phyloP scores from a whole-genome alignment of 2,113 vertebrate genomes.

The Aplodontia rufa region DNA sequence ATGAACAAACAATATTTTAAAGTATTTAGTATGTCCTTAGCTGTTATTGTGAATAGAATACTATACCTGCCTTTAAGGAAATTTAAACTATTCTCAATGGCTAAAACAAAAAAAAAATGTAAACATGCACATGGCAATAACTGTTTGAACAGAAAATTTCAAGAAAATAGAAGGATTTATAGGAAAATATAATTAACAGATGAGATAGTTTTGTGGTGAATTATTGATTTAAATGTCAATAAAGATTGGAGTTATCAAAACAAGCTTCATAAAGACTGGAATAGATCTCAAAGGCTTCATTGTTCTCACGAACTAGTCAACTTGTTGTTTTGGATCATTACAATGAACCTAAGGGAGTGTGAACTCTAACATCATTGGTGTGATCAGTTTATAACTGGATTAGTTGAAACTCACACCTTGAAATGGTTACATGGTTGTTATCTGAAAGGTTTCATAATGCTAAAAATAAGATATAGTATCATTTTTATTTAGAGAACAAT shows the following conservation, averaged over 20 bases:
- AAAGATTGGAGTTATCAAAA: constrained; percentile 15
- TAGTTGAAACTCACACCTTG: constrained; percentile 49
- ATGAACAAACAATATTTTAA: constrained; percentile 32
- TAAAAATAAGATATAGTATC: constrained; percentile 45
- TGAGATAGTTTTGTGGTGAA: background rate
- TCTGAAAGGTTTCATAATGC: background rate
- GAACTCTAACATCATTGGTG: background rate
- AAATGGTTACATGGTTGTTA: constrained; percentile 31
- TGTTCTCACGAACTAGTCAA: background rate
- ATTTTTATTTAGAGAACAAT: constrained; percentile 15
- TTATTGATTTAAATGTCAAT: constrained; percentile 9
- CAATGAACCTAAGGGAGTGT: background rate
- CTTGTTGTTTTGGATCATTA: constrained; percentile 33
- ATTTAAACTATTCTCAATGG: constrained; percentile 17
- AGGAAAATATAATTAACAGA: background rate
- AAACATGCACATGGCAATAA: constrained; percentile 1
- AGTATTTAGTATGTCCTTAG: background rate
- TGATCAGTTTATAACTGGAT: constrained; percentile 48
- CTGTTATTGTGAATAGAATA: background rate
- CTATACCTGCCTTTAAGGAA: background rate
- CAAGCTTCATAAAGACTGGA: background rate
- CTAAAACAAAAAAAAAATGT: constrained; percentile 10
- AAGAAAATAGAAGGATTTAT: background rate
- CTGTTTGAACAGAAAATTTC: background rate
- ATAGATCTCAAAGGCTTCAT: background rate